Evolutionary conservation across 2,888 invertebrate species (phyloP).

Genomic region (Scaptomyza cyrtandrae): DNA sequence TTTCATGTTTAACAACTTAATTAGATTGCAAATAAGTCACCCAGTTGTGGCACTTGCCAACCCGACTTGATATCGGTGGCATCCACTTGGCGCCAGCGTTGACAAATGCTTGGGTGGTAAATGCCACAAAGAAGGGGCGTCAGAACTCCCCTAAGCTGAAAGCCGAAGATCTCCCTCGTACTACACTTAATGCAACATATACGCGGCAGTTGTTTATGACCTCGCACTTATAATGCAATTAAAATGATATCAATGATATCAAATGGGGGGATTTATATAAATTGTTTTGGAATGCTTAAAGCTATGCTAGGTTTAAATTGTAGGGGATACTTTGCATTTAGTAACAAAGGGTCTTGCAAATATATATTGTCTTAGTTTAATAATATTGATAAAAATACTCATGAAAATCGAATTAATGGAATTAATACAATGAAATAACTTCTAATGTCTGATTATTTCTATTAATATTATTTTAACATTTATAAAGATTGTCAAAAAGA

Average conservation of each 20-base stretch:
- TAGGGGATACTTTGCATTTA: too few relatives aligned
- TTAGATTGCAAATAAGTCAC: constrained; percentile 72
- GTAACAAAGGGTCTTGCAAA: too few relatives aligned
- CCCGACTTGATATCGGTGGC: constrained; percentile 17
- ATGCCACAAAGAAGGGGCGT: constrained; percentile 23
- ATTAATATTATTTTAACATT: too few relatives aligned
- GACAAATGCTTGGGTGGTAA: constrained; percentile 76
- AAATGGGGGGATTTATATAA: constrained; percentile 19
- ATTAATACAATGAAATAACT: too few relatives aligned
- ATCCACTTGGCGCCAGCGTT: constrained; percentile 73
- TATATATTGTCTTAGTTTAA: too few relatives aligned
- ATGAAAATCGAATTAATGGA: neutral
- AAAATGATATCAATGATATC: constrained; percentile 58
- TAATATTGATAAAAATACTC: too few relatives aligned
- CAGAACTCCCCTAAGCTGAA: constrained; percentile 16
- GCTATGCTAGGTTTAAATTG: too few relatives aligned
- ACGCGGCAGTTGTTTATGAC: constrained; percentile 49
- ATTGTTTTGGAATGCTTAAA: neutral
- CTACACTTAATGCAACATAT: neutral
- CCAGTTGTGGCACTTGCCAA: constrained; percentile 54
- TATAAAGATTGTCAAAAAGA: too few relatives aligned
- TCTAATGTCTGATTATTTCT: too few relatives aligned
- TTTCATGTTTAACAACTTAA: constrained; percentile 75
- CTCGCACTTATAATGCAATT: constrained; percentile 62
- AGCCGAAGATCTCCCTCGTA: constrained; percentile 23